Evolutionary conservation across 2,113 vertebrate genomes (phyloP), one percentile per base, ranked within the genome.

Genomic region (Burhinus oedicnemus): DNA sequence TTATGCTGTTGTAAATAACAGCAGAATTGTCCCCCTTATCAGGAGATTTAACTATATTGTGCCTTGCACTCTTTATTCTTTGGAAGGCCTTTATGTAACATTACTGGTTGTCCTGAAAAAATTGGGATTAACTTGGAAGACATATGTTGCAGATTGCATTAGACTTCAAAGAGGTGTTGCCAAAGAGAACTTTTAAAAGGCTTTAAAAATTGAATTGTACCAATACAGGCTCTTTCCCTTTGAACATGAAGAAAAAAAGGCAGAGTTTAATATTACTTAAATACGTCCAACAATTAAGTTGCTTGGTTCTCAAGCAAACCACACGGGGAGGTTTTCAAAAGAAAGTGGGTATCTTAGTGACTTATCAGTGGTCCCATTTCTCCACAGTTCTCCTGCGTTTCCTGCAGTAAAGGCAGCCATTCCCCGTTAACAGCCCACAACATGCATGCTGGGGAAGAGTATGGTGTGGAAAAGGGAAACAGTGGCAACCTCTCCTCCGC

Each of bases 151-250:
- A 87, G 79, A 93, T 88, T 90, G 95, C 94, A 97, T 97, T 97
- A 96, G 91, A 91, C 95, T 95, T 97, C 96, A 97, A 97, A 97
- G 96, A 78, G 49, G 49, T 85, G 89, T 88, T 97, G 96, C 84
- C 87, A 85, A 93, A 96, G 83, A 95, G 93, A 91, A 88, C 62
- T 94, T 95, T 95, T 95, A 83, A 96, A 96, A 90, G 89, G 89
- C 94, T 96, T 97, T 97, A 26, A 89, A 94, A 93, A 96, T 85
- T 54, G 45, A 72, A 52, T 82, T 40, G 6, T 69, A 70, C 55
- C 4, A 0, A 95, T 80, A 66, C 23, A 83, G 54, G 9, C 83
- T 87, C 69, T 52, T 79, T 91, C 17, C 80, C 96, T 95, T 95
- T 95, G 95, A 95, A 95, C 93, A 61, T 4, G 68, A 36, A 40